Percentiles rank a stretch among this genome's conserved stretches.
Evolutionary conservation across 2,797 vertebrate genomes (phyloP).

Genomic region (Lepus townsendii): DNA sequence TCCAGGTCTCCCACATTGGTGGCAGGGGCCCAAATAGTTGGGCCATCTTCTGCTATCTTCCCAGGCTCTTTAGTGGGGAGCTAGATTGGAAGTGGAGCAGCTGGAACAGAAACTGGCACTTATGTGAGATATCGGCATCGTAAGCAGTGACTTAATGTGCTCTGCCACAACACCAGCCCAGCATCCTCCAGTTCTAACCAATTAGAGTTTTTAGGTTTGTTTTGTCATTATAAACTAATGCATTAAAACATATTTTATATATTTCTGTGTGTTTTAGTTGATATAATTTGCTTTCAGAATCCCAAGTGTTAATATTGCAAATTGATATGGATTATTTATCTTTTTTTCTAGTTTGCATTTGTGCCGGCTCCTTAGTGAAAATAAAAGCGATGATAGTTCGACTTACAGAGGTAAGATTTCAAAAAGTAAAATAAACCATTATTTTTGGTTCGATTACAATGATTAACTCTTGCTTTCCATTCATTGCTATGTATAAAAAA

Average conservation of each 20-base stretch:
- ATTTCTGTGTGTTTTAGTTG: constrained; percentile 33
- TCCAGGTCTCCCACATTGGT: no score
- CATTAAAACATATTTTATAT: not conserved
- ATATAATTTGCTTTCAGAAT: constrained; percentile 47
- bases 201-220: not conserved
- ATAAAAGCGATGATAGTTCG: constrained; percentile 92
- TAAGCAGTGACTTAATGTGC: no score
- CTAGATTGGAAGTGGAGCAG: no score
- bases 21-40: no score
- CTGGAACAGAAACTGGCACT: no score
- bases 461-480: constrained; percentile 57
- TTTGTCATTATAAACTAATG: not conserved
- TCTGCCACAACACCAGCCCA: not conserved
- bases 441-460: constrained; percentile 58
- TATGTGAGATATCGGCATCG: no score
- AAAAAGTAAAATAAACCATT: constrained; percentile 63
- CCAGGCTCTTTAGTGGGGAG: no score
- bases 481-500: constrained; percentile 59
- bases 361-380: constrained; percentile 95
- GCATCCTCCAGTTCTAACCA: not conserved
- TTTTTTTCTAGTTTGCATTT: constrained; percentile 93
- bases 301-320: constrained; percentile 57
- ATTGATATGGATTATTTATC: constrained; percentile 69
- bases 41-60: no score
- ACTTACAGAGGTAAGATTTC: constrained; percentile 93